Evolutionary conservation across 2,797 vertebrate genomes (phyloP), one percentile per base, ranked within the genome.

Genomic region (Syngnathus rostellatus): DNA sequence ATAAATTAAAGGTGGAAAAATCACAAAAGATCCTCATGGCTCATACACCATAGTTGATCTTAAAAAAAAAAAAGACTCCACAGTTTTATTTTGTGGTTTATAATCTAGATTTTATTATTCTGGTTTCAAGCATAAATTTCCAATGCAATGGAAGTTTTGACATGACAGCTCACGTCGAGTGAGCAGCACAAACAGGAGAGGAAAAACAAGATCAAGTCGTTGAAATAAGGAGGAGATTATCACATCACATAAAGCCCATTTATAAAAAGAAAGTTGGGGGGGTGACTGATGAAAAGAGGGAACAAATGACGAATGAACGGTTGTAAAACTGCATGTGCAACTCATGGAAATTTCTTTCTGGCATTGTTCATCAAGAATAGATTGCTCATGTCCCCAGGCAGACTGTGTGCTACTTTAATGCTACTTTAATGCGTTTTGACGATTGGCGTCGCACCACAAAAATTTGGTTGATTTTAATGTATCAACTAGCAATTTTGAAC

Each of bases 71-170:
- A 21, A 62, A 81, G 79, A 85, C 78, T 31, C 84, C 85, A 77
- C 74, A 64, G 78, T 77, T 72, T 50, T 66, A 85, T 82, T 74
- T 74, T 89, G 88, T 80, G 90, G 88, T 88, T 90, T 88, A 72
- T 77, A 78, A 85, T 82, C 50, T 66, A 85, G 83, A 79, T 90
- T 91, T 90, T 90, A 89, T 90, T 88, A 86, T 89, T 85, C 82
- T 87, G 86, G 76, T 87, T 86, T 86, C 80, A 81, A 81, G 65
- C 85, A 82, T 87, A 86, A 89, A 86, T 84, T 89, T 90, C 81
- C 81, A 91, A 88, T 87, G 88, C 85, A 81, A 85, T 87, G 79
- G 77, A 88, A 87, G 77, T 86, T 81, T 67, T 81, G 78, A 77
- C 82, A 75, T 69, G 75, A 83, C 75, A 81, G 79, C 87, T 81